These are phyloP conservation scores for Syrrhaptes paradoxus DNA, from an alignment of 2,113 vertebrate species.

Conservation along the genomic window DNA sequence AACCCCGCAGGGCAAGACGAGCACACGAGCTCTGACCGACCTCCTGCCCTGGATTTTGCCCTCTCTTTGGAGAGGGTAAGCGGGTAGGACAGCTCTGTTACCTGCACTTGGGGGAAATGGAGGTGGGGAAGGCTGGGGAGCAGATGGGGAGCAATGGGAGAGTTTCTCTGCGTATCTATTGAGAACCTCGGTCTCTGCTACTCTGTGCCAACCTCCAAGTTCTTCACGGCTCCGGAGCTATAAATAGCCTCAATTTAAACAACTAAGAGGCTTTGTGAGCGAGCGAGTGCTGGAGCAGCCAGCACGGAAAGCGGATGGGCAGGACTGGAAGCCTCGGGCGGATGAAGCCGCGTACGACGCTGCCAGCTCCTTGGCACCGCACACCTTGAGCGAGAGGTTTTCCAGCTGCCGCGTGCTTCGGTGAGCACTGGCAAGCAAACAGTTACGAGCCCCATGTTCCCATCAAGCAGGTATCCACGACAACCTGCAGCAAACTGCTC, in stretches of 20 bases:
- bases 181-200: accelerated
- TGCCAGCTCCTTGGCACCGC: not conserved
- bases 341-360: not conserved
- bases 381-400: not conserved
- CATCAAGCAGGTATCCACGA: not conserved
- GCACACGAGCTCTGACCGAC: not conserved
- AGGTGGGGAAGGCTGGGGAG: not conserved
- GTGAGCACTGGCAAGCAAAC: not conserved
- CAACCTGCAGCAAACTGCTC: not conserved
- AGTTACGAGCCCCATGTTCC: not conserved
- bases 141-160: not conserved
- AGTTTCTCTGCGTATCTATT: not conserved
- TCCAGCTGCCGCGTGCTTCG: accelerated
- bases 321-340: not conserved
- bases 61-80: not conserved
- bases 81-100: not conserved
- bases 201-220: not conserved
- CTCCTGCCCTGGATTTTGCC: not conserved
- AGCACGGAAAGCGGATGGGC: not conserved
- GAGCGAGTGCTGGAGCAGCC: not conserved
- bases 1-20: accelerated
- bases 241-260: not conserved
- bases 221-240: not conserved
- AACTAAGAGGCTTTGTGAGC: not conserved
- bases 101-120: not conserved